Conservation (phyloP, 2,888 invertebrate species). For the Chalcis sispes region DNA sequence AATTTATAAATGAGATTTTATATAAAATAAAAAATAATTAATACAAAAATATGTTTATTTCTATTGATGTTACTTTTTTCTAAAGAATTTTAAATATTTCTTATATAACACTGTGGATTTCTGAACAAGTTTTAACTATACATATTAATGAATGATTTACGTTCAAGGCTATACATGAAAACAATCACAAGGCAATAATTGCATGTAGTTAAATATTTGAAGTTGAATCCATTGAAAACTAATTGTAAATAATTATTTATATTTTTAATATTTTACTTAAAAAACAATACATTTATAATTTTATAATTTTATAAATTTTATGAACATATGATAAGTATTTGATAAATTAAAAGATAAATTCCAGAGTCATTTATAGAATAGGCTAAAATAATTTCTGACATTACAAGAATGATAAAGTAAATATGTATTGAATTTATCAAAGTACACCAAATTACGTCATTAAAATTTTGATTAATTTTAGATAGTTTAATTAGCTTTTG, state of each 20-base stretch:
- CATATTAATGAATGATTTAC: slow-evolving; percentile 16
- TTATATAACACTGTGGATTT: slow-evolving; percentile 14
- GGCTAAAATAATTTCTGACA: not conserved
- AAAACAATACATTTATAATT: too few species aligned
- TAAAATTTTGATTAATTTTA: slow-evolving; percentile 19
- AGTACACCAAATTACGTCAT: not conserved
- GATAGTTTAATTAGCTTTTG: not conserved
- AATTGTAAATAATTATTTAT: not conserved
- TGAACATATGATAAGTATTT: not conserved
- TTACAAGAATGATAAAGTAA: slow-evolving; percentile 25
- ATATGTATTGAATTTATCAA: slow-evolving; percentile 29
- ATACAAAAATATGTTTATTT: slow-evolving; percentile 24
- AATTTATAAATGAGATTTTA: too few species aligned
- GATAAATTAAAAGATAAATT: slow-evolving; percentile 29
- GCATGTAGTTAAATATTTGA: too few species aligned
- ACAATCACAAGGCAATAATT: slow-evolving; percentile 14
- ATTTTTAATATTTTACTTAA: not conserved
- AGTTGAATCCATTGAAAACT: too few species aligned
- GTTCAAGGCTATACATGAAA: slow-evolving; percentile 10
- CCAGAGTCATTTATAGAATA: not conserved
- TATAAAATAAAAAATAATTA: too few species aligned
- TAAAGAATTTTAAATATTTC: not conserved
- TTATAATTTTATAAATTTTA: not conserved
- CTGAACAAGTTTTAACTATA: not conserved
- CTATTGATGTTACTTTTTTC: not conserved